Evolutionary conservation across 1,140 invertebrate genomes (phyloP).

Genomic region (Platyscapa corneri): DNA sequence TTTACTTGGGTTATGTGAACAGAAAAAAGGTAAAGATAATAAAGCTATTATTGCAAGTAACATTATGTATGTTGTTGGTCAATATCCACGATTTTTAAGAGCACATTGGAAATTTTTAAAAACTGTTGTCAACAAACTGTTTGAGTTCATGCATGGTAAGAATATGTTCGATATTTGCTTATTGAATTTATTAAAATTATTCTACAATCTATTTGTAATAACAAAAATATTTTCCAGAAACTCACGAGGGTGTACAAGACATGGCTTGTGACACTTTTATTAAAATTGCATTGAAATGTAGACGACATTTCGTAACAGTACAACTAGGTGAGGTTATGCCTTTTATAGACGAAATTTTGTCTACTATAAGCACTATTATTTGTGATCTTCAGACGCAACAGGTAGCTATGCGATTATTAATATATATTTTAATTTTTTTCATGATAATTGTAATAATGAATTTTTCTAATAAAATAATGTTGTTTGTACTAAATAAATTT

Average conservation of each 20-base stretch:
- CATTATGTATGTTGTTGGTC: conserved; percentile 99
- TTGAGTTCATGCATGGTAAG: conserved; percentile 99
- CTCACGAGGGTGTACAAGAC: conserved; percentile 99
- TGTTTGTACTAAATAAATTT: neutral
- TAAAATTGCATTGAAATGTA: conserved; percentile 99
- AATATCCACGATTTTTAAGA: conserved; percentile 98
- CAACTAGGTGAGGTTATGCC: conserved; percentile 97
- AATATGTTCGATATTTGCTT: neutral
- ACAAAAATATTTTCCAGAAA: conserved; percentile 80
- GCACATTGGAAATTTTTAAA: conserved; percentile 99
- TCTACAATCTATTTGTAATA: conserved; percentile 21
- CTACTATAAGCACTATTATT: conserved; percentile 97
- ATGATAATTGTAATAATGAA: neutral
- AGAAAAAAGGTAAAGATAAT: conserved; percentile 99
- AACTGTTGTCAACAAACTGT: conserved; percentile 99
- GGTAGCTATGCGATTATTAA: conserved; percentile 70
- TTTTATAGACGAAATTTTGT: conserved; percentile 99
- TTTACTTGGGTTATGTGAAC: conserved; percentile 97
- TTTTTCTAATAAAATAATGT: neutral
- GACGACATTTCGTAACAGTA: conserved; percentile 96
- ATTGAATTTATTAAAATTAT: conserved; percentile 3
- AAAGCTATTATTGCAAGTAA: conserved; percentile 99
- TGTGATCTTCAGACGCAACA: conserved; percentile 98
- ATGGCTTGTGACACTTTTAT: conserved; percentile 99
- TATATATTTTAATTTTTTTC: neutral